Evolutionary conservation across 2,888 invertebrate genomes (phyloP).

Genomic region (Lepidocyrtoides sp.): DNA sequence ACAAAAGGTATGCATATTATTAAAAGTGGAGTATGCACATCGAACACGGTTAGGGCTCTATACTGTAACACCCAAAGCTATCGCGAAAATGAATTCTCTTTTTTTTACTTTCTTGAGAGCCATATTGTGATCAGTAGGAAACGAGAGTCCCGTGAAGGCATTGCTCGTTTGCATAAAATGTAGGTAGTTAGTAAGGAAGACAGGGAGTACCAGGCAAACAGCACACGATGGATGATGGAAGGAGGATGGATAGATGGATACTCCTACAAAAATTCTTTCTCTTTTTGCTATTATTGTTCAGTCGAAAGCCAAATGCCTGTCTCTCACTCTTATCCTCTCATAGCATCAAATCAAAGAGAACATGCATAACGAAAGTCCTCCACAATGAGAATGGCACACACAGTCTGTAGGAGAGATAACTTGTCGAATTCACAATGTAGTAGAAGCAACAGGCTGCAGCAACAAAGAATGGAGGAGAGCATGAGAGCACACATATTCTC

Average conservation of each 20-base stretch:
- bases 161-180: slow-evolving; percentile 1
- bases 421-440: slow-evolving; percentile 43
- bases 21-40: slow-evolving; percentile 3
- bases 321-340: neutral
- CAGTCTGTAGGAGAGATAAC: neutral
- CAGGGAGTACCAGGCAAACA: neutral
- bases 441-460: slow-evolving; percentile 59
- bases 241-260: slow-evolving; percentile 4
- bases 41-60: neutral
- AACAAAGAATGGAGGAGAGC: neutral
- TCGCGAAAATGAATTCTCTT: neutral
- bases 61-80: neutral
- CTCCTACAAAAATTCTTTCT: slow-evolving; percentile 28
- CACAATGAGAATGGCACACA: slow-evolving; percentile 25
- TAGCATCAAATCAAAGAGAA: neutral
- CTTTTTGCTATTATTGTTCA: neutral
- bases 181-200: neutral
- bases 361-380: neutral
- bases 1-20: slow-evolving; percentile 15
- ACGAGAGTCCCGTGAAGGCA: slow-evolving; percentile 6
- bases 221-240: neutral
- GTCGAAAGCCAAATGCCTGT: slow-evolving; percentile 13
- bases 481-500: slow-evolving; percentile 16
- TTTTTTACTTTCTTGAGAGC: neutral
- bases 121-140: neutral